A percentile compares a stretch with the other conserved stretches of the same genome.
phyloP scores from a whole-genome alignment of 2,113 vertebrate species.

The Nothocercus nigrocapillus region DNA sequence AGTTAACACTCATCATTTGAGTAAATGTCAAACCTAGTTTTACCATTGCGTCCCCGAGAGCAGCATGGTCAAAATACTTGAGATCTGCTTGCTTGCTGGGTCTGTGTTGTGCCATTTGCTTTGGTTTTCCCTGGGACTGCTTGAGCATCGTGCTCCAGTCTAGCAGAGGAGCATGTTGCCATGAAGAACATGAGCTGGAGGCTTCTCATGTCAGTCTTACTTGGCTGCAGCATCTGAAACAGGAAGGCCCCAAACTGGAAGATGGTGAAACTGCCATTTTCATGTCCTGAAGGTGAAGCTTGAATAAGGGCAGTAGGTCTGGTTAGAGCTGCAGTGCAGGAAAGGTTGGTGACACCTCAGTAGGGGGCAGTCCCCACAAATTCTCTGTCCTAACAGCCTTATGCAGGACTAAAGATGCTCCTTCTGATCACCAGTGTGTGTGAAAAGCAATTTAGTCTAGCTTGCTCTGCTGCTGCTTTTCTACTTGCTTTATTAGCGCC shows the following conservation, averaged over 20 bases:
- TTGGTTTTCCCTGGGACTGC: rapidly evolving
- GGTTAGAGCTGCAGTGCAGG: rapidly evolving
- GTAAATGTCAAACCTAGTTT: not conserved
- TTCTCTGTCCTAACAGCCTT: not conserved
- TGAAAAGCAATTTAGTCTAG: rapidly evolving
- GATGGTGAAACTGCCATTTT: rapidly evolving
- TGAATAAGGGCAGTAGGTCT: rapidly evolving
- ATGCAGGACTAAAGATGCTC: rapidly evolving
- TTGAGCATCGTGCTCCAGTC: rapidly evolving
- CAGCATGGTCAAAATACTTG: not conserved
- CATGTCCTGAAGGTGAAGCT: not conserved
- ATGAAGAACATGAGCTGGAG: not conserved
- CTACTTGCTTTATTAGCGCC: not conserved
- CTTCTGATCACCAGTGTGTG: not conserved
- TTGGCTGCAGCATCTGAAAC: not conserved
- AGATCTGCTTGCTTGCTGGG: not conserved
- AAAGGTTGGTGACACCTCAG: not conserved
- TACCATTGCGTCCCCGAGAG: rapidly evolving
- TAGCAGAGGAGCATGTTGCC: not conserved
- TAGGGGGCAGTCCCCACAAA: no score
- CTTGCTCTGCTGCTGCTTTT: not conserved
- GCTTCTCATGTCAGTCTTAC: no score
- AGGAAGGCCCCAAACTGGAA: not conserved
- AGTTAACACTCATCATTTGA: rapidly evolving
- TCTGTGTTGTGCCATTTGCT: rapidly evolving